A percentile compares a stretch with the other conserved stretches of the same genome.
Conservation (phyloP, 2,113 vertebrate species). For the Gymnobelideus leadbeateri region DNA sequence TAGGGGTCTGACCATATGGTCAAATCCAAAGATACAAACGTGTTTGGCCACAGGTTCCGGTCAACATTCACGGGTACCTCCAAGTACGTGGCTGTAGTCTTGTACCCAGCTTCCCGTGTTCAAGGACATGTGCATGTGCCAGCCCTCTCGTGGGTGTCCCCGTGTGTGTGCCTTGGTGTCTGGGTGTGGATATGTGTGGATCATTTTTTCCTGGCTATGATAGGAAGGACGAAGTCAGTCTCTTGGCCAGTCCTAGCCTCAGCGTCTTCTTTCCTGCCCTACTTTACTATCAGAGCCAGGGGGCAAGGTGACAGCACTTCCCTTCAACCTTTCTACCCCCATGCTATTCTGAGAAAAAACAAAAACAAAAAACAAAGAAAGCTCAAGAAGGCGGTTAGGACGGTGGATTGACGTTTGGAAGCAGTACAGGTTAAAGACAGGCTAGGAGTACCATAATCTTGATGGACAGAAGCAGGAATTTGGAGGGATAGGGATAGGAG, state of each 20-base stretch:
- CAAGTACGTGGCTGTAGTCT: background rate
- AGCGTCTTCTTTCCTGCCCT: slow-evolving; percentile 70
- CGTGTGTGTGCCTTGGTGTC: slow-evolving; percentile 39
- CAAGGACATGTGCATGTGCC: background rate
- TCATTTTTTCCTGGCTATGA: slow-evolving; percentile 75
- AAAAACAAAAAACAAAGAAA: background rate
- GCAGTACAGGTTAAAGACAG: background rate
- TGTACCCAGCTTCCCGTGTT: background rate
- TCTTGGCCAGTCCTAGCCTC: slow-evolving; percentile 55
- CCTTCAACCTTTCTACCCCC: background rate
- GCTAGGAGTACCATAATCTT: background rate
- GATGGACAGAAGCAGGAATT: background rate
- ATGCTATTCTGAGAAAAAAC: background rate
- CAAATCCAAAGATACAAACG: too few species aligned
- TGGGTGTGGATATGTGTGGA: slow-evolving; percentile 40
- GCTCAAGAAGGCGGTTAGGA: background rate
- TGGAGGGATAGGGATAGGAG: background rate
- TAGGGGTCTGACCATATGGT: background rate
- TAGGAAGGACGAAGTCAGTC: slow-evolving; percentile 71
- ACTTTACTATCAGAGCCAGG: slow-evolving; percentile 27
- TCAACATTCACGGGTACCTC: background rate
- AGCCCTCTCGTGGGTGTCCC: slow-evolving; percentile 28
- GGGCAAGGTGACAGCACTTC: slow-evolving; percentile 24
- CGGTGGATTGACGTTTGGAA: background rate
- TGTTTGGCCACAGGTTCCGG: background rate